A percentile compares a stretch with the other conserved stretches of the same genome.
phyloP scores from a whole-genome alignment of 2,113 vertebrate species.

The Butorides virescens region DNA sequence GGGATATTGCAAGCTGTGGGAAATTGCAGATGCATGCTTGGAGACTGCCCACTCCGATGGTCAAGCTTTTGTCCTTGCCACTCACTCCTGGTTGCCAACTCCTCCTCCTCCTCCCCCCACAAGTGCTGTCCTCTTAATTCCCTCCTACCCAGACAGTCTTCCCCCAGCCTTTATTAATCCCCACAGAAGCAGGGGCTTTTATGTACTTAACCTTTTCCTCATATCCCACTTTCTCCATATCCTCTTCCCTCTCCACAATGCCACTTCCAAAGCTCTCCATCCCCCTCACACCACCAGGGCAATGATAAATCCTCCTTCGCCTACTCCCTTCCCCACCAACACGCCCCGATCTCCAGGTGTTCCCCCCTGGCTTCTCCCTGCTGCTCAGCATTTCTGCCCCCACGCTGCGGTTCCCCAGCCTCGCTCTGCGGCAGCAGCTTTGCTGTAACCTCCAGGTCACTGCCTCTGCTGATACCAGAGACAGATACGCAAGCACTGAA shows the following conservation, averaged over 20 bases:
- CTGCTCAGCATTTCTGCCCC: neutral
- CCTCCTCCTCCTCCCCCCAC: neutral
- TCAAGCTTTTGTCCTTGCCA: neutral
- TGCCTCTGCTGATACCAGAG: neutral
- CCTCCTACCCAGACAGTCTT: neutral
- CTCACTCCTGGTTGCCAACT: neutral
- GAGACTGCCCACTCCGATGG: rapidly evolving
- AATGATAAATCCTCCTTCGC: neutral
- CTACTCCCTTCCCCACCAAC: neutral
- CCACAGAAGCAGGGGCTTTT: neutral
- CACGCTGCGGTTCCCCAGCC: rapidly evolving
- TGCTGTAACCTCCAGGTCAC: neutral
- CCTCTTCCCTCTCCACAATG: neutral
- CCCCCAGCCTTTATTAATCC: neutral
- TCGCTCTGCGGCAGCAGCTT: neutral
- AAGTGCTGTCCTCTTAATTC: neutral
- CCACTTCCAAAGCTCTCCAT: neutral
- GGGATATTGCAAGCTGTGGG: neutral
- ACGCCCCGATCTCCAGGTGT: neutral
- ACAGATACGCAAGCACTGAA: neutral
- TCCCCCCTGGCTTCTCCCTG: neutral
- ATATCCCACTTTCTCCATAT: neutral
- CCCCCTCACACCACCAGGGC: neutral
- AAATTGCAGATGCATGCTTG: rapidly evolving
- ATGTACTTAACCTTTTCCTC: neutral